These are phyloP conservation scores for Acanthurus tractus DNA, from an alignment of 2,797 vertebrate genomes.

Conservation along the genomic window DNA sequence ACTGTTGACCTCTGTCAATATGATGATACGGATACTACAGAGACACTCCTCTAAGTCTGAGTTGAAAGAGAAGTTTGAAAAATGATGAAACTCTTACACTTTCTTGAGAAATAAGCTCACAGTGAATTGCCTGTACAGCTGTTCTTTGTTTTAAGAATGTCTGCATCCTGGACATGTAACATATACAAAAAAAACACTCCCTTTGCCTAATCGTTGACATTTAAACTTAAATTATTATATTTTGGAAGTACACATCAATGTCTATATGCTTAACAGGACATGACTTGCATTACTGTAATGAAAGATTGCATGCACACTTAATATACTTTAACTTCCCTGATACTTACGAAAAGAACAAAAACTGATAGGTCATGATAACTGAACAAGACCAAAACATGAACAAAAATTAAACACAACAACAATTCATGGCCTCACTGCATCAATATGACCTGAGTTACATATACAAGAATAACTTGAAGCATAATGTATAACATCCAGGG, in stretches of 20 bases:
- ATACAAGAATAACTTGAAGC: neutral
- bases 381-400: slow-evolving; percentile 8
- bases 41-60: neutral
- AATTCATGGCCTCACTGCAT: slow-evolving; percentile 9
- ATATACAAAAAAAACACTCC: neutral
- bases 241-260: neutral
- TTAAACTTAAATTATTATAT: neutral
- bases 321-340: neutral
- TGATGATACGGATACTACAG: neutral
- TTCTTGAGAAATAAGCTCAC: neutral
- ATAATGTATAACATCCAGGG: neutral
- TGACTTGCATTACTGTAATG: neutral
- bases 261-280: neutral
- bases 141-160: neutral
- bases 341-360: slow-evolving; percentile 7
- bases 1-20: slow-evolving; percentile 1
- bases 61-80: neutral
- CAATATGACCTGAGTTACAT: slow-evolving; percentile 20
- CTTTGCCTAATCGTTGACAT: neutral
- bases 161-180: neutral
- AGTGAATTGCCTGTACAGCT: neutral
- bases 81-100: neutral
- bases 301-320: neutral
- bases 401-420: slow-evolving; percentile 12
- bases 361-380: slow-evolving; percentile 20